Evolutionary conservation across 2,113 vertebrate genomes (phyloP), one percentile per base, ranked within the genome.

Genomic region (Echinops telfairi): DNA sequence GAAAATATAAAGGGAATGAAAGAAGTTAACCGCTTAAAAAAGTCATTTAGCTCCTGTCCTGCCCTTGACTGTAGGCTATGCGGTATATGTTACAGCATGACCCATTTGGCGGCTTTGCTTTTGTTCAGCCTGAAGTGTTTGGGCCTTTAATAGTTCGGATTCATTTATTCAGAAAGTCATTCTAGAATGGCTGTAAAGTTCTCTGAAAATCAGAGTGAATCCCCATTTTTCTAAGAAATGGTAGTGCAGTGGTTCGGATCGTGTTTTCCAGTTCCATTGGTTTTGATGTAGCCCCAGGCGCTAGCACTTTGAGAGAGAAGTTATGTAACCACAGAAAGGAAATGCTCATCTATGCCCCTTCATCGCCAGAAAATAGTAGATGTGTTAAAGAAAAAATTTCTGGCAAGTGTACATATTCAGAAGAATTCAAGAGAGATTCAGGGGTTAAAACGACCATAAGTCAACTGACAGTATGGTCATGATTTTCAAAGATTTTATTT

Each of bases 271-370:
- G 93, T 76, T 60, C 88, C 40, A 15, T 43, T 22, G 89, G 36
- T 83, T 95, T 75, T 19, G 0, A 11, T 81, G 89, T 38, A 76
- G 47, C 33, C 36, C 25, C 79, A 29, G 47, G 25, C 73, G 22
- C 22, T 25, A 64, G 77, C 14, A 25, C 6, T 2, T 93, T 92
- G 36, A 2, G 79, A n/a, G 87, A 92, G 17, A 92, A 89, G 88
- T 98, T 98, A 98, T 38, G 43, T 98, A 98, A 98, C 81, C 91
- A 75, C 90, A 80, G 40, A 6, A 75, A 60, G 79, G 64, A 94
- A 57, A 85, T 76, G 81, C 47, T 89, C 89, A 77, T 10, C 70
- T 64, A 0, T 84, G 60, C 89, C n/a, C 60, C 36, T 0, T 19
- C 70, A 31, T 68, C 36, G 38, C 86, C 31, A 11, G 66, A 68